Base-by-base conservation (phyloP, 2,113 vertebrate species). In the Lutjanus erythropterus region DNA sequence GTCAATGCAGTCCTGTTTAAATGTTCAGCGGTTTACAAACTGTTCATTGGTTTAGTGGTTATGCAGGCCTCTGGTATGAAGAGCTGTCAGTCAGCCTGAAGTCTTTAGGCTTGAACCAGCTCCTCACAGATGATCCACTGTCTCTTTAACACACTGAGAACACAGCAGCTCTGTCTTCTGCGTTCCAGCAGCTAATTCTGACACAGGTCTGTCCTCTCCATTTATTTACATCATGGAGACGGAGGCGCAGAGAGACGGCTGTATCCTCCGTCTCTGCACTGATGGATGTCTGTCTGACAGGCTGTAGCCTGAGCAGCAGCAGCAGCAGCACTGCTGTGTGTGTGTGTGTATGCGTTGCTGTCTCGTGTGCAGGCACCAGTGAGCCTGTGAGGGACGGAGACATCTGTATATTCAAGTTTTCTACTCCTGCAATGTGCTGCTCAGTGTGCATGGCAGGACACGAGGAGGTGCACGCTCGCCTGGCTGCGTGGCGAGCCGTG, bases 341-440 rank as follows among this genome's bases (percentile, higher is more conserved):
- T 72, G n/a, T n/a, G n/a, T n/a, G n/a, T n/a, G n/a, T n/a, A n/a
- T n/a, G n/a, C n/a, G n/a, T 39, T 31, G 39, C 46, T 44, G 80
- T 49, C 33, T 73, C 3, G 58, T 14, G 60, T 75, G 74, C 85
- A 89, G 73, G 84, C 90, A 78, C 83, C 89, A 81, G 69, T 88
- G 88, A 92, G 85, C 80, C 53, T 29, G 83, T 89, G 88, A 92
- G 73, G 78, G 90, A 88, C 71, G 55, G 86, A 92, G 83, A 93
- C 89, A 89, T 91, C 90, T 91, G 85, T 88, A 85, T 69, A 73
- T 60, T 55, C 23, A 47, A 27, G 83, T 85, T 67, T 77, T 83
- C 75, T 73, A 6, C 65, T 75, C 49, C 62, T 58, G 60, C 79
- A 82, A 65, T 33, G 59, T 74, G 82, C 84, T 87, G 89, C 88